Percentiles rank a stretch among this genome's conserved stretches.
Evolutionary conservation across 2,797 vertebrate genomes (phyloP).

Genomic region (Halcyon badia): DNA sequence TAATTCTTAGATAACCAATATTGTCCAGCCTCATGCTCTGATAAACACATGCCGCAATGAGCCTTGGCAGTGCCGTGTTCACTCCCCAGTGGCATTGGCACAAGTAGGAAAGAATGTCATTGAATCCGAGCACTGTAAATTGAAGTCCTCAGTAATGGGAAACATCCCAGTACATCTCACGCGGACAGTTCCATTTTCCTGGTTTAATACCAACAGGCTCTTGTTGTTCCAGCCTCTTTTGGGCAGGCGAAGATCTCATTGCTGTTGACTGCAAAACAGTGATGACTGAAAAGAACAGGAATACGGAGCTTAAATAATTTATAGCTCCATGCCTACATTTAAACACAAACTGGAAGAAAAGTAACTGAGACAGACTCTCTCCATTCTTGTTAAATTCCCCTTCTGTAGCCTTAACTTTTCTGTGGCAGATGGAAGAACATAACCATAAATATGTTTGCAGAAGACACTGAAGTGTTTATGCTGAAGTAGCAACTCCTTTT

Average conservation of each 20-base stretch:
- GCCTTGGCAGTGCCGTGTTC: neutral
- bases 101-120: neutral
- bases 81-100: neutral
- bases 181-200: neutral
- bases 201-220: neutral
- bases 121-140: neutral
- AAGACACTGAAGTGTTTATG: neutral
- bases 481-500: neutral
- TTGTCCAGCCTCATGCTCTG: neutral
- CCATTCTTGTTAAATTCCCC: neutral
- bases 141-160: neutral
- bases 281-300: neutral
- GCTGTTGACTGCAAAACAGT: neutral
- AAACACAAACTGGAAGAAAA: neutral
- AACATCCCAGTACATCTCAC: neutral
- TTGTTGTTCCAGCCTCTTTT: neutral
- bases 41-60: rapidly evolving
- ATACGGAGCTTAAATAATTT: neutral
- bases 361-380: neutral
- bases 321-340: neutral
- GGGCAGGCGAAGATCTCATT: neutral
- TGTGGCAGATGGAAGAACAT: slow-evolving; percentile 24
- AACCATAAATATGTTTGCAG: slow-evolving; percentile 13
- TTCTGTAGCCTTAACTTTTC: slow-evolving; percentile 13
- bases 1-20: neutral